Evolutionary conservation across 2,113 vertebrate species (phyloP).

Genomic region (Phyllostomus discolor): DNA sequence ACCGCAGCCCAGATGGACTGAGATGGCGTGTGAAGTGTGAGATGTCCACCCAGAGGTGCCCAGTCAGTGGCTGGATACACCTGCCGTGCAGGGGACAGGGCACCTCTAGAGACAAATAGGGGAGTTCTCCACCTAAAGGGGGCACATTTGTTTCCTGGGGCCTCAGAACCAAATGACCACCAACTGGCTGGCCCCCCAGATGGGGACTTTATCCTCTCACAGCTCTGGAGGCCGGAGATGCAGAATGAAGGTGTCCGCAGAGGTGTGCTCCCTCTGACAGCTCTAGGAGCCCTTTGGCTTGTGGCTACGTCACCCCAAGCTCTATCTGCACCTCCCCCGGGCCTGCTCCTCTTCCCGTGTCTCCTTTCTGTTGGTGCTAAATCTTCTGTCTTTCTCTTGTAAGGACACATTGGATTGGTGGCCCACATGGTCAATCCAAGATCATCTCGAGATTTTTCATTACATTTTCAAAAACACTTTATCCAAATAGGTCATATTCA

Average conservation of each 20-base stretch:
- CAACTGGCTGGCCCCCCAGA: neutral
- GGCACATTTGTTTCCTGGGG: neutral
- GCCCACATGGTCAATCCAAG: neutral
- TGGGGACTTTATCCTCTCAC: neutral
- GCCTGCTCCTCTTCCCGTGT: neutral
- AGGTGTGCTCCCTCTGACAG: neutral
- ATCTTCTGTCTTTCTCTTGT: neutral
- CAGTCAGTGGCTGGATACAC: neutral
- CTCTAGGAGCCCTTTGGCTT: neutral
- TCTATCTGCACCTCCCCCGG: neutral
- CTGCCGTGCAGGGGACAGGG: neutral
- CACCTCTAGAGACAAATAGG: neutral
- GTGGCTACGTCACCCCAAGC: too few species aligned
- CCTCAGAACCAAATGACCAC: neutral
- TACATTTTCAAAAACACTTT: neutral
- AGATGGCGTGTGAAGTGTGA: neutral
- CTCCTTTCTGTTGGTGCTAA: neutral
- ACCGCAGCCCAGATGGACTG: neutral
- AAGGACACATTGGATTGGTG: neutral
- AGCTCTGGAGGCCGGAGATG: neutral
- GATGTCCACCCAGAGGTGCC: neutral
- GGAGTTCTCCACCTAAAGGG: neutral
- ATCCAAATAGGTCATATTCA: neutral
- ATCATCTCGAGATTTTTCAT: neutral
- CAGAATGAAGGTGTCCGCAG: neutral